Percentiles rank a stretch among this genome's conserved stretches.
These are phyloP conservation scores for Eupeodes latifasciatus DNA, from an alignment of 2,888 invertebrate genomes.

Conservation along the genomic window DNA sequence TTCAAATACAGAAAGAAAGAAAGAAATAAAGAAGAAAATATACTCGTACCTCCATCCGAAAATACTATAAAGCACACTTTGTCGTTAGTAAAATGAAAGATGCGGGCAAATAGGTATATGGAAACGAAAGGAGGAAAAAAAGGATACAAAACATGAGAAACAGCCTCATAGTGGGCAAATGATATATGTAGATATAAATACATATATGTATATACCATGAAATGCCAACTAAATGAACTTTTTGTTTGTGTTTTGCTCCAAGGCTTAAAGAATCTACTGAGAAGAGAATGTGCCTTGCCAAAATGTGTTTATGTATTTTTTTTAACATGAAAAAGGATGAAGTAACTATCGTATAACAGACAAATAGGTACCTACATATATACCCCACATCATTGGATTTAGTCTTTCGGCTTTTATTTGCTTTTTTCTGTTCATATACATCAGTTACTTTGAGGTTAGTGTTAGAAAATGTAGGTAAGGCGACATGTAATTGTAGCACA, in stretches of 20 bases:
- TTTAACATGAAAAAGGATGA: conserved; percentile 46
- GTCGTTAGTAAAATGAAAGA: conserved; percentile 64
- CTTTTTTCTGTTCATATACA: conserved; percentile 17
- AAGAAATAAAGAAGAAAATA: neutral
- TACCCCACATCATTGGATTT: conserved; percentile 25
- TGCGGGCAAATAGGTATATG: conserved; percentile 22
- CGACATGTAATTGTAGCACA: conserved; percentile 5
- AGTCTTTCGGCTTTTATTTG: conserved; percentile 24
- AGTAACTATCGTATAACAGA: conserved; percentile 47
- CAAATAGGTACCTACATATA: neutral
- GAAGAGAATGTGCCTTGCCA: neutral
- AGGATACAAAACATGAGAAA: conserved; percentile 38
- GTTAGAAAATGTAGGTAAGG: conserved; percentile 1
- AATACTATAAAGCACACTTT: conserved; percentile 64
- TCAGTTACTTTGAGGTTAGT: conserved; percentile 41
- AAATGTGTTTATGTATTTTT: conserved; percentile 51
- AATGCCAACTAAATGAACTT: conserved; percentile 69
- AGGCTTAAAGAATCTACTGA: conserved; percentile 20
- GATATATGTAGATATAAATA: conserved; percentile 22
- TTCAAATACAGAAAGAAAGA: conserved; percentile 14
- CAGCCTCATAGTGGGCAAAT: conserved; percentile 43
- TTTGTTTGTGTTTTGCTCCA: conserved; percentile 52
- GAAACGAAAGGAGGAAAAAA: conserved; percentile 9
- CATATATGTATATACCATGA: conserved; percentile 16
- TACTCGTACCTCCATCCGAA: conserved; percentile 49